Percentiles rank a stretch among this genome's conserved stretches.
Evolutionary conservation across 2,113 vertebrate genomes (phyloP).

Genomic region (Osmerus mordax): DNA sequence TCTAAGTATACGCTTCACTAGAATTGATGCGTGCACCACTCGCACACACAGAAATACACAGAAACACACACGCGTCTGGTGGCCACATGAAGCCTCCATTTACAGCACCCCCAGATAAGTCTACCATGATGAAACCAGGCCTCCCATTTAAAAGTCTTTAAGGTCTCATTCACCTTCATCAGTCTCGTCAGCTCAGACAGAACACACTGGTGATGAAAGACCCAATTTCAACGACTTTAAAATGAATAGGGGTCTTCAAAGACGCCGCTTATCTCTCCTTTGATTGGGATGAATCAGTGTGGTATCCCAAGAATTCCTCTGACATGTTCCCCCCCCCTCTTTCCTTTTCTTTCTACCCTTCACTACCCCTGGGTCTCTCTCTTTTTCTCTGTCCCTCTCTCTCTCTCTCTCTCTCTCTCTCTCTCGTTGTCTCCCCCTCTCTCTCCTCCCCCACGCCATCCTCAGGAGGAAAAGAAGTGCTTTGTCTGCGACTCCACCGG

Average conservation of each 20-base stretch:
- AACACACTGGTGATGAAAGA: background rate
- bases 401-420: background rate
- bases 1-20: background rate
- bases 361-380: background rate
- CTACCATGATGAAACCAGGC: background rate
- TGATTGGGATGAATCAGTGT: slow-evolving; percentile 8
- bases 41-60: background rate
- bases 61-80: background rate
- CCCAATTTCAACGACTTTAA: background rate
- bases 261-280: slow-evolving; percentile 8
- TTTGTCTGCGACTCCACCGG: slow-evolving; percentile 84
- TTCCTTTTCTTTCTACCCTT: background rate
- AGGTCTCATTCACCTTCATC: background rate
- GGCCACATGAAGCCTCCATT: background rate
- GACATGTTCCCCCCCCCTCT: background rate
- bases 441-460: background rate
- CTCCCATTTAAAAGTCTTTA: background rate
- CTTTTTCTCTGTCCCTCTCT: background rate
- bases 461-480: slow-evolving; percentile 97
- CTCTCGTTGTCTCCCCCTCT: background rate
- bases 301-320: slow-evolving; percentile 36
- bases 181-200: background rate
- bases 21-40: background rate
- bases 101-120: background rate
- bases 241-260: slow-evolving; percentile 9